A percentile compares a stretch with the other conserved stretches of the same genome.
Evolutionary conservation across 2,113 vertebrate species (phyloP).

Genomic region (Aptenodytes patagonicus): DNA sequence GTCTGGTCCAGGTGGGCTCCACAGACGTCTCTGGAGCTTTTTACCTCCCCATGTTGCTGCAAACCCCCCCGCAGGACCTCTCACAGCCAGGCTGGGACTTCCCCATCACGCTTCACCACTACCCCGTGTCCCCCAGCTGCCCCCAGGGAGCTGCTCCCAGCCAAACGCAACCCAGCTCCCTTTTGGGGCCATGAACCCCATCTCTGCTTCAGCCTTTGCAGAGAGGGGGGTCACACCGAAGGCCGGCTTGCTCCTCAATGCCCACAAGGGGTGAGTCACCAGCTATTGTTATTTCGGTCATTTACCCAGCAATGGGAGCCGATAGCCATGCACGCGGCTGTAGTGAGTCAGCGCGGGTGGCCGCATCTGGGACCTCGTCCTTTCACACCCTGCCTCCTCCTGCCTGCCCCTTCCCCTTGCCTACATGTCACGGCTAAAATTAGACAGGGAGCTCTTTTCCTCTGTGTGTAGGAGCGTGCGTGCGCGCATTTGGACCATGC

Average conservation of each 20-base stretch:
- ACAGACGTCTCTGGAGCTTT: not conserved
- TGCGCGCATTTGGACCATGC: not conserved
- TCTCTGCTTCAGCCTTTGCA: not conserved
- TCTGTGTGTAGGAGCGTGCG: not conserved
- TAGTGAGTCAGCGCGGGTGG: not conserved
- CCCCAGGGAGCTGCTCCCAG: not conserved
- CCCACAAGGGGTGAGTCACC: not conserved
- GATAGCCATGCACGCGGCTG: fast-evolving
- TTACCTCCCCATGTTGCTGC: not conserved
- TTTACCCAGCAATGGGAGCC: fast-evolving
- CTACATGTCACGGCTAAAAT: not conserved
- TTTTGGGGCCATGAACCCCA: not conserved
- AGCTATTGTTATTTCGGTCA: not conserved
- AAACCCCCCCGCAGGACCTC: not conserved
- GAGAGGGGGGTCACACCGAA: fast-evolving
- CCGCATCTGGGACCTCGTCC: not conserved
- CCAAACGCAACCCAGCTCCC: not conserved
- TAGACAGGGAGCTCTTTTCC: not conserved
- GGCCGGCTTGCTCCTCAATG: not conserved
- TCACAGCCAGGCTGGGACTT: not conserved
- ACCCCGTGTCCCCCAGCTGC: not conserved
- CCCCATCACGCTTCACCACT: not conserved
- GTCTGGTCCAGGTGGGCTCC: not conserved
- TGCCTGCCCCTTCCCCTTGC: not conserved
- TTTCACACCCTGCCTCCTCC: not conserved